Evolutionary conservation across 2,113 vertebrate species (phyloP).

Genomic region (Dendropsophus ebraccatus): DNA sequence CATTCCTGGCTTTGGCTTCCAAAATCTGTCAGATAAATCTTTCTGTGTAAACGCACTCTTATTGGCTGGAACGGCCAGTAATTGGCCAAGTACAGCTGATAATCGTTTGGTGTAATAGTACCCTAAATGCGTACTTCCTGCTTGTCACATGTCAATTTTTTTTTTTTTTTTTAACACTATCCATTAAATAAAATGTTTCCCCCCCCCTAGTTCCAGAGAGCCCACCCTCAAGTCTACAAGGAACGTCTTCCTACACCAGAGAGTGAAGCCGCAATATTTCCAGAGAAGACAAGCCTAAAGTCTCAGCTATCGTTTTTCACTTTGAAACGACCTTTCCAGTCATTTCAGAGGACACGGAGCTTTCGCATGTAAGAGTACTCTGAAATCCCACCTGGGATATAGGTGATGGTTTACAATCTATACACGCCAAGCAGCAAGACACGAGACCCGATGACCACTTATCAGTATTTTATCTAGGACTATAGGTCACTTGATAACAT

Average conservation of each 20-base stretch:
- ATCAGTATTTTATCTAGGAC: slow-evolving; percentile 42
- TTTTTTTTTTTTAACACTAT: no score
- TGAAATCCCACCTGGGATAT: background rate
- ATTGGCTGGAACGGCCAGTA: no score
- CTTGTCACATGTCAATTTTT: no score
- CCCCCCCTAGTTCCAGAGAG: slow-evolving; percentile 90
- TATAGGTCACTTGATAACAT: slow-evolving; percentile 31
- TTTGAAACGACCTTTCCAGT: slow-evolving; percentile 82
- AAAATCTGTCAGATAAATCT: no score
- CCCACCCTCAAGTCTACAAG: slow-evolving; percentile 82
- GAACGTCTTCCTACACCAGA: slow-evolving; percentile 82
- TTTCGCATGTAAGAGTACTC: slow-evolving; percentile 76
- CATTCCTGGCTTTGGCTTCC: no score
- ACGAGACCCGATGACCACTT: slow-evolving; percentile 1
- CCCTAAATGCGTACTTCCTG: no score
- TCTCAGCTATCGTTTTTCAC: slow-evolving; percentile 77
- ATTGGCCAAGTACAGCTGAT: no score
- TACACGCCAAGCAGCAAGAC: background rate
- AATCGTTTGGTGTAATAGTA: no score
- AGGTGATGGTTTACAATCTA: background rate
- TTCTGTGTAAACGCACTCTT: no score
- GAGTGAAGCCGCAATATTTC: slow-evolving; percentile 78
- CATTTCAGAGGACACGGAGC: slow-evolving; percentile 87
- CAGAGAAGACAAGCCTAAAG: slow-evolving; percentile 76
- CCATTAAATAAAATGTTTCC: no score